Base-by-base conservation (phyloP, 2,888 invertebrate species). In the Acanthacorydalis orientalis region DNA sequence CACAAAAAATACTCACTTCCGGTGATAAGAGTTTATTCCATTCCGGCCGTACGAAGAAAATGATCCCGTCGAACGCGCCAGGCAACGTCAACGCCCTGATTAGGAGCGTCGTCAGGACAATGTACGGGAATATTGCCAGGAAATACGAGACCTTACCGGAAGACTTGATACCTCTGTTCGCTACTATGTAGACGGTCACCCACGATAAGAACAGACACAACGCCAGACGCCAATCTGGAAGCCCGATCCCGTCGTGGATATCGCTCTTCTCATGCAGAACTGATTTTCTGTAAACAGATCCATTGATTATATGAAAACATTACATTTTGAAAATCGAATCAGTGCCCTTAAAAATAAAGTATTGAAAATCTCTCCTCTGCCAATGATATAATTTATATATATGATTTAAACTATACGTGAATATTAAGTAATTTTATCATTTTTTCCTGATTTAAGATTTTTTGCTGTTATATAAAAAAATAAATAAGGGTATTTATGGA, bases 121-220 rank as follows among this genome's bases (percentile, higher is more conserved):
- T 58, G 55, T 78, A 78, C 0, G 81, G 80, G 57, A 80, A 79
- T 14, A 81, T 62, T 0, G 83, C 82, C 3, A 83, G 72, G 55
- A 84, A 77, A 59, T 83, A 83, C 2, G 83, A 76, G 0, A 73
- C 75, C 58, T 76, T 77, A 35, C 78, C 77, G 1, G 75, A 70
- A 53, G 74, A 74, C 55, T 70, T 68, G 4, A 78, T 69, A 2
- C 77, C 77, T 49, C 70, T 69, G 1, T 69, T 63, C 1, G 77
- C 64, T 31, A 75, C 67, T 1, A 68, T 56, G 49, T 70, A 72
- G 11, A 78, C 68, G 35, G 66, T 57, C 2, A 63, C 46, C 77
- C 77, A 77, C 3, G 74, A 67, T 7, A 68, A 54, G 0, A 70
- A 54, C 1, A 77, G 60, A 32, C 75, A 76, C 1, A 74, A 50